Conservation (phyloP, 2,888 invertebrate genomes). For the Parthenolecanium corni region DNA sequence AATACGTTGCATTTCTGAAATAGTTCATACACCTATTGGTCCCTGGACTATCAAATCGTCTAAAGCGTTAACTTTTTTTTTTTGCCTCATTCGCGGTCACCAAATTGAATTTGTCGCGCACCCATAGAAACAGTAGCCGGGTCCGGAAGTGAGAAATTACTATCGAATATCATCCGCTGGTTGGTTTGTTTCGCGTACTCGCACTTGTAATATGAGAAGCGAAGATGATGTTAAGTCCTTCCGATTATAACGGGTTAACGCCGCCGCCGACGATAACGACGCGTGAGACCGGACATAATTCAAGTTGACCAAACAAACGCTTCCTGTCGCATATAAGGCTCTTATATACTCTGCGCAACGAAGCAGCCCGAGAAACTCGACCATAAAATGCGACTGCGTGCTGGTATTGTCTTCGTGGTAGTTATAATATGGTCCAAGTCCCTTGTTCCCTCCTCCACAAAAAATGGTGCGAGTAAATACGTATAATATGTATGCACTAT, state of each 20-base stretch:
- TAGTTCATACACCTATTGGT: too few species aligned
- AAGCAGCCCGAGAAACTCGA: constrained; percentile 14
- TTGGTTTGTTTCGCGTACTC: not conserved
- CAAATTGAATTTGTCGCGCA: too few species aligned
- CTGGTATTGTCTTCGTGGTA: too few species aligned
- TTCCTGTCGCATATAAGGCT: constrained; percentile 16
- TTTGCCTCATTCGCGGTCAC: too few species aligned
- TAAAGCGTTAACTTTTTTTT: too few species aligned
- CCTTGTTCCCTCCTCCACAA: too few species aligned
- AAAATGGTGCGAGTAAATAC: too few species aligned
- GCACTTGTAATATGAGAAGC: constrained; percentile 20
- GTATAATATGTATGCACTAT: too few species aligned
- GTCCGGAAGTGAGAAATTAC: constrained; percentile 23
- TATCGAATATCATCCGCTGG: constrained; percentile 23
- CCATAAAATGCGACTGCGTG: too few species aligned
- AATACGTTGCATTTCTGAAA: too few species aligned
- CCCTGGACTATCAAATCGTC: too few species aligned
- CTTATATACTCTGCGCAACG: constrained; percentile 5
- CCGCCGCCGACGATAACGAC: constrained; percentile 9
- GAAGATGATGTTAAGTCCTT: constrained; percentile 21
- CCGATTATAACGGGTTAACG: not conserved
- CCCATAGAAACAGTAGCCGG: not conserved
- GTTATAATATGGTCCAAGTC: too few species aligned
- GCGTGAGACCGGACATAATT: constrained; percentile 27
- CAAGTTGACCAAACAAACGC: constrained; percentile 27